Conservation (phyloP, 1,140 invertebrate species). For the Eurosta solidaginis region DNA sequence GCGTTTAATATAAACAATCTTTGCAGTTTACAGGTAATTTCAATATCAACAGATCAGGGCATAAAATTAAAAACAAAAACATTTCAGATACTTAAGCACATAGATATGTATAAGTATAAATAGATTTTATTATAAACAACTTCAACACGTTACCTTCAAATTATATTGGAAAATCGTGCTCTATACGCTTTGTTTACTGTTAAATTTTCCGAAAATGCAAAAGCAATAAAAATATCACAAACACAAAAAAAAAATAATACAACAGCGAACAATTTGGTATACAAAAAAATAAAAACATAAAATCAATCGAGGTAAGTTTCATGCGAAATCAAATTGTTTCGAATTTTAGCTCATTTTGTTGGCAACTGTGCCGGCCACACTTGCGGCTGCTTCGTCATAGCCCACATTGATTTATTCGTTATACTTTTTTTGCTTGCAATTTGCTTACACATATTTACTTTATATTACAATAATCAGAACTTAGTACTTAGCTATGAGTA, state of each 20-base stretch:
- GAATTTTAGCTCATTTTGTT: background rate
- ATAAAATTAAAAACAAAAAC: background rate
- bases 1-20: background rate
- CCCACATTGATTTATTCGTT: background rate
- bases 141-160: background rate
- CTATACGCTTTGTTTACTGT: background rate
- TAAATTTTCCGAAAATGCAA: background rate
- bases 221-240: background rate
- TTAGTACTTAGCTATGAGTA: background rate
- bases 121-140: background rate
- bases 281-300: background rate
- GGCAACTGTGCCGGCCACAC: background rate
- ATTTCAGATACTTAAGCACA: background rate
- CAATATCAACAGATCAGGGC: constrained; percentile 11
- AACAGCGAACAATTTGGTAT: background rate
- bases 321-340: constrained; percentile 15
- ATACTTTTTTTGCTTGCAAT: background rate
- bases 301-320: constrained; percentile 11
- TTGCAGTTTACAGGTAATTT: constrained; percentile 2
- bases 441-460: background rate
- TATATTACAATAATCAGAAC: background rate
- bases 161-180: background rate
- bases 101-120: background rate
- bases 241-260: background rate
- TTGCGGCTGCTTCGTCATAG: constrained; percentile 2